Conservation (phyloP, 2,888 invertebrate genomes). For the Microchrysa polita region DNA sequence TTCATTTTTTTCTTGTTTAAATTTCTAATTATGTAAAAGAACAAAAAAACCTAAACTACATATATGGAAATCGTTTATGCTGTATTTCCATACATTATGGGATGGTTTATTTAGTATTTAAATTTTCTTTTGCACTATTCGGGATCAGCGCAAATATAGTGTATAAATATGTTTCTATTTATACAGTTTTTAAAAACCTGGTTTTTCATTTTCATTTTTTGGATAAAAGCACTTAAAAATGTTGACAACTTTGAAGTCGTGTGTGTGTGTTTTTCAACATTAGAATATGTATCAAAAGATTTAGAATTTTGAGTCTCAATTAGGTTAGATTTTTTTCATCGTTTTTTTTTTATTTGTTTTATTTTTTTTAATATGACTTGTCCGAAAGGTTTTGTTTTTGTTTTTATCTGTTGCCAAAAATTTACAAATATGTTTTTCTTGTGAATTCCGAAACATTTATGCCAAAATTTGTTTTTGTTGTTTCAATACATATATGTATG, state of each 20-base stretch:
- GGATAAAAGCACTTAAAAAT: constrained; percentile 35
- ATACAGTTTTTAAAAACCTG: constrained; percentile 9
- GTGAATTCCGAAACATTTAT: constrained; percentile 37
- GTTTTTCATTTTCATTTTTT: not conserved
- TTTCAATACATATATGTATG: constrained; percentile 12
- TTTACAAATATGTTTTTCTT: constrained; percentile 25
- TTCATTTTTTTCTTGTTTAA: not conserved
- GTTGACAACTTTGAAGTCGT: constrained; percentile 22
- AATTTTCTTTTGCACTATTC: no score
- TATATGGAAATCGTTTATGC: not conserved
- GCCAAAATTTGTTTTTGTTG: constrained; percentile 34
- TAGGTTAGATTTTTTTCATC: constrained; percentile 18
- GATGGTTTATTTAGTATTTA: no score
- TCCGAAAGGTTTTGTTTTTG: not conserved
- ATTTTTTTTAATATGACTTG: constrained; percentile 10
- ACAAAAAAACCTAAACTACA: constrained; percentile 3
- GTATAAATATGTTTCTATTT: not conserved
- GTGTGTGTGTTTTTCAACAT: constrained; percentile 37
- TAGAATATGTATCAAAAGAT: constrained; percentile 36
- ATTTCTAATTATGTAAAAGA: constrained; percentile 11
- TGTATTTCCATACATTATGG: no score
- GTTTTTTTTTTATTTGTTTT: constrained; percentile 40
- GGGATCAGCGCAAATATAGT: not conserved
- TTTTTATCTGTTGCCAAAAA: constrained; percentile 36
- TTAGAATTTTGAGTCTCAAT: constrained; percentile 49